A percentile compares a stretch with the other conserved stretches of the same genome.
Conservation (phyloP, 1,140 invertebrate species). For the Drosophila ficusphila region DNA sequence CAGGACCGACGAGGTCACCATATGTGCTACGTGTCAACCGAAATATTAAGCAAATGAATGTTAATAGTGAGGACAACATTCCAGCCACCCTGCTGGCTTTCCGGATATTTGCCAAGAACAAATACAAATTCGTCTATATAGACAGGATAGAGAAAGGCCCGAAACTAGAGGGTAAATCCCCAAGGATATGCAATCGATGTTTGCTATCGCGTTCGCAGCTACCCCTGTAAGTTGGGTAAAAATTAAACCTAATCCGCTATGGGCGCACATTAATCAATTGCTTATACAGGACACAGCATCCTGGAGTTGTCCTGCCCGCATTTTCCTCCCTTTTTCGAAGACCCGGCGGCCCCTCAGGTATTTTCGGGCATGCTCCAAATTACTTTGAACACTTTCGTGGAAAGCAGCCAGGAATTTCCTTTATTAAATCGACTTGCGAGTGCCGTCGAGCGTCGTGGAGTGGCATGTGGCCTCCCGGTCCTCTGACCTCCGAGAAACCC, state of each 20-base stretch:
- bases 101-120: conserved; percentile 40
- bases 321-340: conserved; percentile 3
- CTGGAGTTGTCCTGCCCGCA: conserved; percentile 22
- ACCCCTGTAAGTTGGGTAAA: conserved; percentile 48
- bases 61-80: conserved; percentile 38
- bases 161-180: conserved; percentile 57
- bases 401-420: conserved; percentile 71
- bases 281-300: conserved; percentile 57
- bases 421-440: conserved; percentile 77
- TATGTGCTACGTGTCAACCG: conserved; percentile 54
- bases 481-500: conserved; percentile 59
- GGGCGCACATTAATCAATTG: conserved; percentile 81
- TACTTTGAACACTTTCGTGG: conserved; percentile 75
- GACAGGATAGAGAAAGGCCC: conserved; percentile 35
- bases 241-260: conserved; percentile 79
- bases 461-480: conserved; percentile 48
- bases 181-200: conserved; percentile 63
- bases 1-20: conserved; percentile 24
- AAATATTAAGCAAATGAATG: conserved; percentile 63
- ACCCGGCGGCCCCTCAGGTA: conserved; percentile 58
- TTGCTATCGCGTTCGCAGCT: conserved; percentile 19
- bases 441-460: conserved; percentile 37
- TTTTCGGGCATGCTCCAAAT: conserved; percentile 79
- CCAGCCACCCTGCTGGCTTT: conserved; percentile 2
- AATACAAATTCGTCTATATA: conserved; percentile 42